These are phyloP conservation scores for Zaprionus gabonicus DNA, from an alignment of 1,140 invertebrate species.

Conservation along the genomic window DNA sequence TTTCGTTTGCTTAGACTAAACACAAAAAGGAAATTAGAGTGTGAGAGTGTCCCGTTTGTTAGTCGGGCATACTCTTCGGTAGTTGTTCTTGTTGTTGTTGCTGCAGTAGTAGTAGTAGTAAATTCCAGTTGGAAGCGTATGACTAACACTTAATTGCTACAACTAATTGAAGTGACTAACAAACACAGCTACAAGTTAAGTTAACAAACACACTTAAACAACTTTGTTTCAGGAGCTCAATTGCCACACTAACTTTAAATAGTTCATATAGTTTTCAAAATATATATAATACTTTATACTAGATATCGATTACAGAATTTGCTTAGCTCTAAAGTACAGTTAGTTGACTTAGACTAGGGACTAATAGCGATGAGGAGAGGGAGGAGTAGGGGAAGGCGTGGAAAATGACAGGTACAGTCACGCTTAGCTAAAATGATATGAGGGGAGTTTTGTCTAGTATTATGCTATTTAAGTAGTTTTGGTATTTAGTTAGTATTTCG, in stretches of 20 bases:
- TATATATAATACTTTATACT: constrained; percentile 1
- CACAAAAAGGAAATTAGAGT: constrained; percentile 11
- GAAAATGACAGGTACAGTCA: constrained; percentile 44
- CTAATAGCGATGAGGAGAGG: constrained; percentile 9
- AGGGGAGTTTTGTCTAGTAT: constrained; percentile 33
- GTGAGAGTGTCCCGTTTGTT: not conserved
- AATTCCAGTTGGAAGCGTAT: constrained; percentile 11
- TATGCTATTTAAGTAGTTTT: constrained; percentile 40
- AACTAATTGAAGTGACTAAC: constrained; percentile 47
- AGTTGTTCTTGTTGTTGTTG: constrained; percentile 4
- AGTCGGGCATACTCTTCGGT: not conserved
- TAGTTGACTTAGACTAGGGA: constrained; percentile 29
- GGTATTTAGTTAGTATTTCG: constrained; percentile 17
- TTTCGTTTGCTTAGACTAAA: constrained; percentile 12
- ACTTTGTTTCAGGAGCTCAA: constrained; percentile 10
- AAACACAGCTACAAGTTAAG: constrained; percentile 52
- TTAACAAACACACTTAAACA: constrained; percentile 35
- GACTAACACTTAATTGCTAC: constrained; percentile 1
- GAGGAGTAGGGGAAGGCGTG: constrained; percentile 6
- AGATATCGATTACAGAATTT: constrained; percentile 15
- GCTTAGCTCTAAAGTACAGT: constrained; percentile 38
- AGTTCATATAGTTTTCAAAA: constrained; percentile 30
- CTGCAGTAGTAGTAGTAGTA: constrained; percentile 1
- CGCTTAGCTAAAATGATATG: constrained; percentile 45
- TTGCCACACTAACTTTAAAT: constrained; percentile 2